Conservation (phyloP, 2,797 vertebrate genomes). For the Anniella stebbinsi region DNA sequence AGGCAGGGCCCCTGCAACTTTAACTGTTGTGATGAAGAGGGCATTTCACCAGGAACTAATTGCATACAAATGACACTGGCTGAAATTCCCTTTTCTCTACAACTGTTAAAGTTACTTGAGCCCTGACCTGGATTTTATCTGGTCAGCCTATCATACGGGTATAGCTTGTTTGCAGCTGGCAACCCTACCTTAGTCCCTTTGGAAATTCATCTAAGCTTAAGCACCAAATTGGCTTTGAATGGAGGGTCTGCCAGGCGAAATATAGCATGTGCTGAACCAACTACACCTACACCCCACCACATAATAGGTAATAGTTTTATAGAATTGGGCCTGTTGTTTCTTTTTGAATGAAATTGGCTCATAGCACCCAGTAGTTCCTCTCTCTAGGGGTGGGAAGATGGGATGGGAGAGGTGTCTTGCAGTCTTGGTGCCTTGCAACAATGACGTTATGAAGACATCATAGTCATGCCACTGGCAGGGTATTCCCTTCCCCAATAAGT, state of each 20-base stretch:
- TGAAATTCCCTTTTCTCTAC: too few relatives aligned
- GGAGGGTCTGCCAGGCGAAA: background rate
- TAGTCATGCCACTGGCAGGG: background rate
- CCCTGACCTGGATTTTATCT: too few relatives aligned
- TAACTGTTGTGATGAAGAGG: too few relatives aligned
- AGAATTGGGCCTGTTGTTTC: slow-evolving; percentile 11
- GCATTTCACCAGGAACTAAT: too few relatives aligned
- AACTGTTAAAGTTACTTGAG: too few relatives aligned
- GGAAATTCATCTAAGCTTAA: too few relatives aligned
- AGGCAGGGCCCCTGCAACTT: too few relatives aligned
- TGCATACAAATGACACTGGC: too few relatives aligned
- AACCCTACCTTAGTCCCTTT: too few relatives aligned
- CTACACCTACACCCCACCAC: background rate
- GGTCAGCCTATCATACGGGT: too few relatives aligned
- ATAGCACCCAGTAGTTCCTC: background rate
- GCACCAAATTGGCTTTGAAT: slow-evolving; percentile 8
- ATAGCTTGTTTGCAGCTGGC: too few relatives aligned
- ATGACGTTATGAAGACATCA: background rate
- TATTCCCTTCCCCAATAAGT: background rate
- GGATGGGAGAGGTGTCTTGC: background rate
- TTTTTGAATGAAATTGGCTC: background rate
- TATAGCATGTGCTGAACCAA: slow-evolving; percentile 24
- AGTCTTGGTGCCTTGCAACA: slow-evolving; percentile 21
- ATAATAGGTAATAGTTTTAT: slow-evolving; percentile 32
- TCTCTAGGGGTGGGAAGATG: background rate